phyloP scores from a whole-genome alignment of 1,140 invertebrate species.

The Drosophila watanabei region DNA sequence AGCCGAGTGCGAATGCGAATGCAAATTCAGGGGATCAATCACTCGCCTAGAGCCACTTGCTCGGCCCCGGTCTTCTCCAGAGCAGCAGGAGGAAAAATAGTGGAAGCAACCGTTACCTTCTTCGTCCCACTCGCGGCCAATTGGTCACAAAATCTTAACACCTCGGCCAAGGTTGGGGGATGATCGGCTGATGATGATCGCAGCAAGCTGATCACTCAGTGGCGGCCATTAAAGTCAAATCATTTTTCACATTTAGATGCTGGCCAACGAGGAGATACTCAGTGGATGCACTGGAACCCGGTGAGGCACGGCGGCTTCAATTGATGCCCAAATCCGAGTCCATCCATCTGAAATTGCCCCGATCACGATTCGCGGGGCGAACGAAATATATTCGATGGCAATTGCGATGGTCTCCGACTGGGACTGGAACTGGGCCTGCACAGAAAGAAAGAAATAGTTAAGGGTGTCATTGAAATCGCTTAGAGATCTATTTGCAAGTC shows the following conservation, averaged over 20 bases:
- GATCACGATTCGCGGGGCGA: slow-evolving; percentile 69
- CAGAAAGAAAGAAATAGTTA: neutral
- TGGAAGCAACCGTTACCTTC: slow-evolving; percentile 56
- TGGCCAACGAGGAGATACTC: slow-evolving; percentile 42
- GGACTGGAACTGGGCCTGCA: slow-evolving; percentile 24
- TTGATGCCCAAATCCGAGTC: slow-evolving; percentile 70
- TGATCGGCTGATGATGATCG: slow-evolving; percentile 44
- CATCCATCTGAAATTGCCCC: slow-evolving; percentile 69
- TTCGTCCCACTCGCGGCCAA: slow-evolving; percentile 38
- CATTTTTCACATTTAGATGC: slow-evolving; percentile 85
- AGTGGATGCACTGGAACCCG: slow-evolving; percentile 13
- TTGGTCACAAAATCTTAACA: slow-evolving; percentile 84
- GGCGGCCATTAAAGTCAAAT: slow-evolving; percentile 85
- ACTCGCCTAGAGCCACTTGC: slow-evolving; percentile 58
- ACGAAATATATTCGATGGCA: slow-evolving; percentile 67
- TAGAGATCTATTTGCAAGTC: neutral
- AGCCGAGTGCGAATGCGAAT: slow-evolving; percentile 38
- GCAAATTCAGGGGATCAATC: slow-evolving; percentile 71
- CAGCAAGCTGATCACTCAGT: slow-evolving; percentile 70
- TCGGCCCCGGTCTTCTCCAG: slow-evolving; percentile 7
- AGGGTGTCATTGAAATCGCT: neutral
- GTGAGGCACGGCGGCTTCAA: slow-evolving; percentile 66
- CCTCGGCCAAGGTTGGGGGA: slow-evolving; percentile 59
- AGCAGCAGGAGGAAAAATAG: slow-evolving; percentile 58
- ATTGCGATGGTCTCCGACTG: slow-evolving; percentile 34